Evolutionary conservation across 2,797 vertebrate genomes (phyloP), one percentile per base, ranked within the genome.

Genomic region (Phrynocephalus vlangalii): DNA sequence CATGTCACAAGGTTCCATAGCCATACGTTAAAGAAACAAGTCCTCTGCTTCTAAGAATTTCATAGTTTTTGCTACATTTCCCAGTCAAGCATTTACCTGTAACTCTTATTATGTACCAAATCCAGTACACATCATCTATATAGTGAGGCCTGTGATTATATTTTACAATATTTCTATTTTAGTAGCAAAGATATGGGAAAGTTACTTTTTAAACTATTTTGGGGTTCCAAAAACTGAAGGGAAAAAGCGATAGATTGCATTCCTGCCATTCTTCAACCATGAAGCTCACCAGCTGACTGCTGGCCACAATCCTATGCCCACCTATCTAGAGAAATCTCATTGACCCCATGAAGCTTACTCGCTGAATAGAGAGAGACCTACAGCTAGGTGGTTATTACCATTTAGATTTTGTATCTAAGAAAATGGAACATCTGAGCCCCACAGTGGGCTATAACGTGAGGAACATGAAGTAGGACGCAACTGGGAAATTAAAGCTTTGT

Each of bases 331-430:
- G 1, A 56, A 56, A 56, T 56, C 6, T 7, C 52, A 56, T 56
- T 56, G 52, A 56, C 3, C 13, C 13, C 52, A 75, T 8, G 6
- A 38, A n/a, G 30, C 15, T 75, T 75, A 44, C 30, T 38, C 0
- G 3, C 22, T 85, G n/a, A 2, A 11, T 20, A 67, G 50, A 83
- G 38, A 44, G 11, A 11, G 38, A 20, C 20, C 68, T 77, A 56
- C 16, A 85, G 90, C 81, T 9, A 0, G 0, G 83, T 89, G n/a
- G 72, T n/a, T 86, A 18, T 63, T 20, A 86, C 16, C 87, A 83
- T 75, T 28, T 44, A 76, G 76, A 78, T 6, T 67, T 33, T 63
- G 44, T 33, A 71, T 83, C n/a, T n/a, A 86, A 70, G 22, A 20
- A 71, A 63, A n/a, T 52, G 50, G 28, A n/a, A 6, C 9, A 13